Conservation (phyloP, 2,113 vertebrate species). For the Varanus salvator region DNA sequence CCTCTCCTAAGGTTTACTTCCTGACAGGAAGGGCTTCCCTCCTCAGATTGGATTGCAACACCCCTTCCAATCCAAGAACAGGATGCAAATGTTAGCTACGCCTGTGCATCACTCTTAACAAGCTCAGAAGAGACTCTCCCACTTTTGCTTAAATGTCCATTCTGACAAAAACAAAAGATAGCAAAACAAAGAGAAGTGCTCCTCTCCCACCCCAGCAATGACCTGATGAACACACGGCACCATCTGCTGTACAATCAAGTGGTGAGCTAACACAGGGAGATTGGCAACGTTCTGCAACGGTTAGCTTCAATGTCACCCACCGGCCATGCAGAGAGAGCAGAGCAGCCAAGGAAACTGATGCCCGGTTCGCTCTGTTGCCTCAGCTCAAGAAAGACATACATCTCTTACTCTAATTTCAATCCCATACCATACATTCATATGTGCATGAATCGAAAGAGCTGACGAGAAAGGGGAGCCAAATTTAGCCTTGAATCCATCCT, state of each 20-base stretch:
- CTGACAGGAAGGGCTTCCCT: not conserved
- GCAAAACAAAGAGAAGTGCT: constrained; percentile 16
- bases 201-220: constrained; percentile 14
- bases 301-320: not conserved
- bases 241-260: constrained; percentile 6
- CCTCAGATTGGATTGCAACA: not conserved
- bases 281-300: not conserved
- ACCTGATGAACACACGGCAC: not conserved
- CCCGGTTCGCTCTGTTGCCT: not conserved
- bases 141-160: not conserved
- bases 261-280: constrained; percentile 25
- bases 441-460: not conserved
- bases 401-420: not conserved
- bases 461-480: not conserved
- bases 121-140: constrained; percentile 16
- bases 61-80: not conserved
- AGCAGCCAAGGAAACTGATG: not conserved
- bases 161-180: constrained; percentile 4
- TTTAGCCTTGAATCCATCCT: not conserved
- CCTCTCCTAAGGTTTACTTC: no score
- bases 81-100: not conserved
- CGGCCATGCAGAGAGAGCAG: constrained; percentile 29
- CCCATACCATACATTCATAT: not conserved
- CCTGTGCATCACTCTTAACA: constrained; percentile 12
- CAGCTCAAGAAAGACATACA: not conserved